Conservation (phyloP, 2,888 invertebrate genomes). For the Nemotelus pantherinus region DNA sequence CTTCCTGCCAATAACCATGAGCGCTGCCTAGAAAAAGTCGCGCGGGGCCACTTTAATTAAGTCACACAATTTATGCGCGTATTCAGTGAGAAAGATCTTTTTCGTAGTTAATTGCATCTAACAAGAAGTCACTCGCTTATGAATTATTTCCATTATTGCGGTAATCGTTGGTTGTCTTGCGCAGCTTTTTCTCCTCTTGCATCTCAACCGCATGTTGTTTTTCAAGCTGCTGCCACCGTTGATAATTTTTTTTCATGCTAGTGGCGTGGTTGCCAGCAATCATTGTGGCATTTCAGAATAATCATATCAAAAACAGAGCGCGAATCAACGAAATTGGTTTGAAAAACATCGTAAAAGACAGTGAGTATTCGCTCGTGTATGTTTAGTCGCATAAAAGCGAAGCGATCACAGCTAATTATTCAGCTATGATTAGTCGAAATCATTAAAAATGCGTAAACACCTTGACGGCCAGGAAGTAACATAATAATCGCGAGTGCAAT, state of each 20-base stretch:
- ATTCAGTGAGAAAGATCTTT: slow-evolving; percentile 46
- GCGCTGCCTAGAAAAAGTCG: slow-evolving; percentile 7
- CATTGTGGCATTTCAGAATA: neutral
- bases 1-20: slow-evolving; percentile 30
- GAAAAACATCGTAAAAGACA: slow-evolving; percentile 29
- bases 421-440: slow-evolving; percentile 36
- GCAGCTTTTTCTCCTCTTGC: slow-evolving; percentile 21
- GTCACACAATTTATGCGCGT: slow-evolving; percentile 46
- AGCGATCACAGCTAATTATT: slow-evolving; percentile 25
- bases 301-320: neutral
- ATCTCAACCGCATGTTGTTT: slow-evolving; percentile 13
- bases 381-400: neutral
- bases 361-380: slow-evolving; percentile 5
- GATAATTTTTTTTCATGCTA: slow-evolving; percentile 4
- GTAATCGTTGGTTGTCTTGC: slow-evolving; percentile 38
- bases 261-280: slow-evolving; percentile 29
- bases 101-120: slow-evolving; percentile 43
- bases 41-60: slow-evolving; percentile 37
- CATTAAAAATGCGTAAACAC: slow-evolving; percentile 43
- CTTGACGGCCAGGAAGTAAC: slow-evolving; percentile 24
- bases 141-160: slow-evolving; percentile 46
- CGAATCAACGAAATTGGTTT: neutral
- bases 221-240: neutral
- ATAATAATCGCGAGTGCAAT: neutral
- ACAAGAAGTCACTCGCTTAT: slow-evolving; percentile 43